Evolutionary conservation across 1,140 invertebrate genomes (phyloP), one percentile per base, ranked within the genome.

Genomic region (Conus betulinus): DNA sequence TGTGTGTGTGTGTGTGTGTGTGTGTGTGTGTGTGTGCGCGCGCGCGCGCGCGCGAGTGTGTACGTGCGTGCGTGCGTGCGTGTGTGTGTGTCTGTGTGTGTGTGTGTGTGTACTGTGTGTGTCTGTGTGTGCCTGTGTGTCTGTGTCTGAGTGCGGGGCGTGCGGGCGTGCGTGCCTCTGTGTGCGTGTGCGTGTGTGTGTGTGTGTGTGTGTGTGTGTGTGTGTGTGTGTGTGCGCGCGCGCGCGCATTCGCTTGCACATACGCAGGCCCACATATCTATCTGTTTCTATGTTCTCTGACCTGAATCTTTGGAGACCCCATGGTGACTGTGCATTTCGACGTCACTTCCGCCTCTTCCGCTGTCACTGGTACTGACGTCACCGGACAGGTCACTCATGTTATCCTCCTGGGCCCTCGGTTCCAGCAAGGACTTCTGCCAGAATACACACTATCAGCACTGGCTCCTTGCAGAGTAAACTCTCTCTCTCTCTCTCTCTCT

Each of bases 311-410:
- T 91, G 23, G 90, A 91, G 17, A 74, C 79, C 15, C 88, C 90
- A 17, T 88, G 88, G n/a, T 91, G 90, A 83, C 89, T 92, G 17
- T 92, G 92, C 15, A 93, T 90, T 84, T 94, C 93, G 39, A 93
- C 93, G 88, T 94, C 93, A 89, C 93, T 93, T 67, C 92, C 92
- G 5, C 93, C 93, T 76, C 92, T 87, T 5, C 93, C 93, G 86
- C 93, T 94, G 79, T 94, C 93, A 87, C 93, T 94, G 79, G 92
- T 91, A 60, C 90, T 92, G 39, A 91, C 90, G 79, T 93, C 93
- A 81, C 91, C 88, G 3, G 93, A 93, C 52, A 91, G 90, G 82
- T 93, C 92, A 89, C 52, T 90, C 87, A 55, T 90, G 91, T 86
- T 90, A 86, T 86, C 85, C 11, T 86, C 85, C 3, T 87, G 88